Percentiles rank a stretch among this genome's conserved stretches.
These are phyloP conservation scores for Ashinkailepas kermadecensis DNA, from an alignment of 2,888 invertebrate genomes.

Conservation along the genomic window DNA sequence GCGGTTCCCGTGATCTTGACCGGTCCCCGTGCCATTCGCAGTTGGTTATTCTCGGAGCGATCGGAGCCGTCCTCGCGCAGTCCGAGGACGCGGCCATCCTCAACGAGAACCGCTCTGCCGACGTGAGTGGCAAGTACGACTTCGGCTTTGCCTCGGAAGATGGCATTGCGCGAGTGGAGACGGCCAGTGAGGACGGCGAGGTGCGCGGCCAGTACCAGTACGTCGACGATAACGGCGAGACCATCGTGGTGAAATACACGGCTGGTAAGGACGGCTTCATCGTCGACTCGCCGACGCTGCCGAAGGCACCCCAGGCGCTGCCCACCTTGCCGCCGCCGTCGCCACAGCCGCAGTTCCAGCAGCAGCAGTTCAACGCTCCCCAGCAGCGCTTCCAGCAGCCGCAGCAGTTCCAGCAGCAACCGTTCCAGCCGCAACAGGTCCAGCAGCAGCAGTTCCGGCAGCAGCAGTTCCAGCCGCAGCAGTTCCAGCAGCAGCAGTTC, in stretches of 20 bases:
- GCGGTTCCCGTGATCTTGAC: neutral
- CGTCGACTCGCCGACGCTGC: neutral
- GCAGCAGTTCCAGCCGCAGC: neutral
- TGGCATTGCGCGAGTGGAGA: neutral
- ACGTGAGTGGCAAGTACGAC: neutral
- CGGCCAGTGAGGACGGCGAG: neutral
- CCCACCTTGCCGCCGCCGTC: neutral
- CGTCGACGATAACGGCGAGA: neutral
- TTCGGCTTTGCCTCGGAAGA: constrained; percentile 5
- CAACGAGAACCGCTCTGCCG: constrained; percentile 17
- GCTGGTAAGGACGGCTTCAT: constrained; percentile 10
- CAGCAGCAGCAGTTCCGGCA: neutral
- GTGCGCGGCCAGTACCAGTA: constrained; percentile 6
- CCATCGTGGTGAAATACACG: neutral
- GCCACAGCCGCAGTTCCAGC: neutral
- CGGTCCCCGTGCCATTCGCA: neutral
- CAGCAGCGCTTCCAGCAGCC: neutral
- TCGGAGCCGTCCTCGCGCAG: constrained; percentile 13
- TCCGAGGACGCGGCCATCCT: neutral
- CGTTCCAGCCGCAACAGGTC: neutral
- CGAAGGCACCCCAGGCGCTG: neutral
- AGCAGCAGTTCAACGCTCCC: neutral
- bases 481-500: too few species aligned
- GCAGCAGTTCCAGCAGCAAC: neutral
- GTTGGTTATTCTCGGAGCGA: constrained; percentile 3